These are phyloP conservation scores for Leucoraja ocellata DNA, from an alignment of 2,797 vertebrate species.

Conservation along the genomic window DNA sequence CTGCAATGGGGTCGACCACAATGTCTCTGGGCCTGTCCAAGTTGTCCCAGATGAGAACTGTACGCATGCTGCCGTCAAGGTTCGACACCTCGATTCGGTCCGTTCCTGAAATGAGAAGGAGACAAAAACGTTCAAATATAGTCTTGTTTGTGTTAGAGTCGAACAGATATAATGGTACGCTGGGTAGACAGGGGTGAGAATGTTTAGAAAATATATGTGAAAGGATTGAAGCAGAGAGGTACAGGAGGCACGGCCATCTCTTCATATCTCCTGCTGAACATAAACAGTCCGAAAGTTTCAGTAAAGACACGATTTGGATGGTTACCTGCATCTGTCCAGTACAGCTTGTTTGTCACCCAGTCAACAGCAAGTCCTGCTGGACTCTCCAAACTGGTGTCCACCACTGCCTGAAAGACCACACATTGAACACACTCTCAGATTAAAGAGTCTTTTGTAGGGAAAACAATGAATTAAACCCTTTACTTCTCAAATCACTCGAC, in stretches of 20 bases:
- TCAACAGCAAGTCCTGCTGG: slow-evolving; percentile 93
- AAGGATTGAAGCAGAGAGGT: too few relatives aligned
- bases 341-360: slow-evolving; percentile 90
- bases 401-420: slow-evolving; percentile 69
- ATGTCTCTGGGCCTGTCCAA: slow-evolving; percentile 92
- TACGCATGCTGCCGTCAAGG: slow-evolving; percentile 85
- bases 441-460: background rate
- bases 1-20: slow-evolving; percentile 87
- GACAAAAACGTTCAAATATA: background rate
- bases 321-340: slow-evolving; percentile 97
- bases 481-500: background rate
- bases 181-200: background rate
- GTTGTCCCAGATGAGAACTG: slow-evolving; percentile 96
- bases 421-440: background rate
- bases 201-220: too few relatives aligned
- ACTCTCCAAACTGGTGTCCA: slow-evolving; percentile 93
- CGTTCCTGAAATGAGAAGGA: slow-evolving; percentile 64
- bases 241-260: background rate
- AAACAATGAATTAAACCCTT: background rate
- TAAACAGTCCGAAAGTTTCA: background rate
- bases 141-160: background rate
- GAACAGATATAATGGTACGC: background rate
- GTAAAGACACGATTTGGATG: background rate
- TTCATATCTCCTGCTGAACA: background rate
- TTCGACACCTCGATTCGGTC: slow-evolving; percentile 95